Conservation (phyloP, 1,140 invertebrate species). For the Conopomorpha cramerella region DNA sequence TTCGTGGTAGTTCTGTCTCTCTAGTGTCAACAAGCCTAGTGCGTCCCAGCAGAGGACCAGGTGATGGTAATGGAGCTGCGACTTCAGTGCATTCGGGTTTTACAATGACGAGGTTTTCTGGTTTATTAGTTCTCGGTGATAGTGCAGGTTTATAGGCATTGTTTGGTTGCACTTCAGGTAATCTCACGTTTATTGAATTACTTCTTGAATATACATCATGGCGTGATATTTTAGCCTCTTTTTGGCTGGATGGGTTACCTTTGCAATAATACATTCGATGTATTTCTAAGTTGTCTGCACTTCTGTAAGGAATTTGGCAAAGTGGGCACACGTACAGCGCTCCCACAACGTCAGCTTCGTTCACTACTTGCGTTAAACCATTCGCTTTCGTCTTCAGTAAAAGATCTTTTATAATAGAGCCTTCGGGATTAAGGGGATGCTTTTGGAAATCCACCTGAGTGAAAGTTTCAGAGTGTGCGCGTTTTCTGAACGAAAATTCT, state of each 20-base stretch:
- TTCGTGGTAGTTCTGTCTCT: constrained; percentile 27
- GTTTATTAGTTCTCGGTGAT: constrained; percentile 50
- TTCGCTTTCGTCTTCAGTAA: constrained; percentile 70
- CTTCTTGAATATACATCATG: constrained; percentile 50
- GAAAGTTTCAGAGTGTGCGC: constrained; percentile 66
- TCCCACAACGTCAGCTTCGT: constrained; percentile 51
- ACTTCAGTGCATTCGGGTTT: constrained; percentile 60
- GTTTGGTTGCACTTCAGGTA: constrained; percentile 49
- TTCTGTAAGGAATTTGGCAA: constrained; percentile 70
- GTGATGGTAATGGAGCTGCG: constrained; percentile 69
- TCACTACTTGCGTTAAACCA: constrained; percentile 34
- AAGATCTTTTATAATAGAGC: constrained; percentile 84
- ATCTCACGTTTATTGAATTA: constrained; percentile 61
- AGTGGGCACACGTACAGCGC: constrained; percentile 65
- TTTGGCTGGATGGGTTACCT: constrained; percentile 33
- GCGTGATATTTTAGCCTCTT: constrained; percentile 30
- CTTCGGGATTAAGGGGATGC: constrained; percentile 64
- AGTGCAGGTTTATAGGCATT: constrained; percentile 35
- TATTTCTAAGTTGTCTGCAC: constrained; percentile 70
- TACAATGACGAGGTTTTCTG: constrained; percentile 60
- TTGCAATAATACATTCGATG: constrained; percentile 74
- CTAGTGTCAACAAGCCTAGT: constrained; percentile 74
- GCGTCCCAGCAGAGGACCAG: constrained; percentile 77
- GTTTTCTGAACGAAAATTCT: constrained; percentile 60
- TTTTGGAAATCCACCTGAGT: constrained; percentile 46